These are phyloP conservation scores for Taenioides sp. DNA, from an alignment of 2,797 vertebrate genomes.

Conservation along the genomic window DNA sequence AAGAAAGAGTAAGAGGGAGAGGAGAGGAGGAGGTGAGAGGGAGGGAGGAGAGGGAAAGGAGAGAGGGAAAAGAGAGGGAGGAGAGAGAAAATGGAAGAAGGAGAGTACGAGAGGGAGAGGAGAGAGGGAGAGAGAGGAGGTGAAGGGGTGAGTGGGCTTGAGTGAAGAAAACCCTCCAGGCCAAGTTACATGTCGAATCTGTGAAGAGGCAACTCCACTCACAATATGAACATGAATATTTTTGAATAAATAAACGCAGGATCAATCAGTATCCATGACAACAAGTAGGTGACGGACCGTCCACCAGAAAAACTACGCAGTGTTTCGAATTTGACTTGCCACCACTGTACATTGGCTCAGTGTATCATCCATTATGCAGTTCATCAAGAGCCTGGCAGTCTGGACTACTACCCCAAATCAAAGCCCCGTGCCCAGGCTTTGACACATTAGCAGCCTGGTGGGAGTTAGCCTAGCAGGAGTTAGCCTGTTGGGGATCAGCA, in stretches of 20 bases:
- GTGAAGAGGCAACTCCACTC: no score
- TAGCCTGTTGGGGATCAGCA: slow-evolving; percentile 48
- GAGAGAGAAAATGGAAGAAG: not conserved
- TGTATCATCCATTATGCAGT: slow-evolving; percentile 29
- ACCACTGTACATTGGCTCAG: not conserved
- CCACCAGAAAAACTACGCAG: not conserved
- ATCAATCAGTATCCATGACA: no score
- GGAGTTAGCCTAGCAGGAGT: slow-evolving; percentile 23
- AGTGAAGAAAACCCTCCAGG: no score
- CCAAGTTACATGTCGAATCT: no score
- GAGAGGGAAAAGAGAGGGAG: no score
- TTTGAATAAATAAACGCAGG: no score
- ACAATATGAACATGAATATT: no score
- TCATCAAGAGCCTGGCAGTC: slow-evolving; percentile 54
- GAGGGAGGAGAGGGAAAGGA: not conserved
- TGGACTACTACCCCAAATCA: slow-evolving; percentile 42
- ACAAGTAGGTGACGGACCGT: no score
- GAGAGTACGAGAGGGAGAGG: no score
- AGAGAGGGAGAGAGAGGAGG: not conserved
- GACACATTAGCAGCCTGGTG: slow-evolving; percentile 64
- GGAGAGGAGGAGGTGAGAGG: not conserved
- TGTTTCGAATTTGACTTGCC: not conserved
- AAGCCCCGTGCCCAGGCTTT: slow-evolving; percentile 51
- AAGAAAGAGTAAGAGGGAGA: no score
- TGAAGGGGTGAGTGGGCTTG: no score